Evolutionary conservation across 2,113 vertebrate species (phyloP).

Genomic region (Apteryx mantelli): DNA sequence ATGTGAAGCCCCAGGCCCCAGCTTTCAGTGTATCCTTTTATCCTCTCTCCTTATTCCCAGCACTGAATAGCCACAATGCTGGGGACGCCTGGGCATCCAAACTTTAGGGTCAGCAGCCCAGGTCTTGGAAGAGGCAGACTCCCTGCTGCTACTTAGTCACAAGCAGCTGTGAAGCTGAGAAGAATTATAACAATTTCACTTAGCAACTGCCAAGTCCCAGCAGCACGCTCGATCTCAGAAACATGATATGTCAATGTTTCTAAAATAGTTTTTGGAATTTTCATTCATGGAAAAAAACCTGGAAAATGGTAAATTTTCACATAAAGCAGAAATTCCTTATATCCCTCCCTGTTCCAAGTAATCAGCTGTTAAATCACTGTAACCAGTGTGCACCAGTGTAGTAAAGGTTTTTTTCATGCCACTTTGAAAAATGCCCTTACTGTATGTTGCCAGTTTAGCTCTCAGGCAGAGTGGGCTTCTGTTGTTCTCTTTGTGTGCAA

Average conservation of each 20-base stretch:
- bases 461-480: rapidly evolving
- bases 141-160: background rate
- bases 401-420: background rate
- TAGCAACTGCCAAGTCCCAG: background rate
- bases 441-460: background rate
- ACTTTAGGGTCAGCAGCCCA: background rate
- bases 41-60: background rate
- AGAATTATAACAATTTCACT: background rate
- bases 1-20: background rate
- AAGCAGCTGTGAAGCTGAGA: background rate
- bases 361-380: background rate
- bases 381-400: background rate
- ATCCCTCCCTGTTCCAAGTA: background rate
- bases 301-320: background rate
- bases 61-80: background rate
- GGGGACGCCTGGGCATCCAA: background rate
- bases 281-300: background rate
- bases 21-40: background rate
- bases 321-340: background rate
- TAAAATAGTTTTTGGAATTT: background rate
- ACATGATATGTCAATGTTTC: background rate
- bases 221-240: background rate
- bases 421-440: background rate
- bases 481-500: background rate
- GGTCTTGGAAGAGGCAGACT: background rate